A percentile compares a stretch with the other conserved stretches of the same genome.
Evolutionary conservation across 2,113 vertebrate genomes (phyloP).

Genomic region (Asarcornis scutulata): DNA sequence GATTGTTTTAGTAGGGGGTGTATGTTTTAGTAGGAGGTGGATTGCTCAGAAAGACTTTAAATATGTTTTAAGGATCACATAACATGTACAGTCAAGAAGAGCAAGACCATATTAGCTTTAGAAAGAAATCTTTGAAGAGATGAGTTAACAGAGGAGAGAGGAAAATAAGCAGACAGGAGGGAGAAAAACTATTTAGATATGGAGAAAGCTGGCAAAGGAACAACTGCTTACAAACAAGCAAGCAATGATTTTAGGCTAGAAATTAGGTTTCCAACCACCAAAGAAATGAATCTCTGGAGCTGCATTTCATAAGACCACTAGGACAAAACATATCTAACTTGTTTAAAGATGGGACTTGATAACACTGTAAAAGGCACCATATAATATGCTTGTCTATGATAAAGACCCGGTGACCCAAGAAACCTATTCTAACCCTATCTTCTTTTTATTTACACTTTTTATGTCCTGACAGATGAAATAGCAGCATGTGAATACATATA

Average conservation of each 20-base stretch:
- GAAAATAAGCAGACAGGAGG: background rate
- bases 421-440: background rate
- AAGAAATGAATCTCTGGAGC: background rate
- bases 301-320: background rate
- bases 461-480: slow-evolving; percentile 29
- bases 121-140: background rate
- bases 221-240: background rate
- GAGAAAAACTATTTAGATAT: background rate
- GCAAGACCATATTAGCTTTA: background rate
- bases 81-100: background rate
- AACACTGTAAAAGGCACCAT: background rate
- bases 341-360: background rate
- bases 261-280: background rate
- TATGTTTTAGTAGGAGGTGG: background rate
- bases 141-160: background rate
- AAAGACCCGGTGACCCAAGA: background rate
- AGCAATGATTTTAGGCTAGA: background rate
- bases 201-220: background rate
- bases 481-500: background rate
- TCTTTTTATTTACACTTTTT: background rate
- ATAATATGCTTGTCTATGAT: background rate
- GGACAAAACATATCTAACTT: background rate
- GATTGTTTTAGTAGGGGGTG: too few relatives aligned
- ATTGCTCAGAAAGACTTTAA: background rate
- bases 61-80: background rate